Conservation (phyloP, 2,113 vertebrate species). For the Nansenia antarctica region DNA sequence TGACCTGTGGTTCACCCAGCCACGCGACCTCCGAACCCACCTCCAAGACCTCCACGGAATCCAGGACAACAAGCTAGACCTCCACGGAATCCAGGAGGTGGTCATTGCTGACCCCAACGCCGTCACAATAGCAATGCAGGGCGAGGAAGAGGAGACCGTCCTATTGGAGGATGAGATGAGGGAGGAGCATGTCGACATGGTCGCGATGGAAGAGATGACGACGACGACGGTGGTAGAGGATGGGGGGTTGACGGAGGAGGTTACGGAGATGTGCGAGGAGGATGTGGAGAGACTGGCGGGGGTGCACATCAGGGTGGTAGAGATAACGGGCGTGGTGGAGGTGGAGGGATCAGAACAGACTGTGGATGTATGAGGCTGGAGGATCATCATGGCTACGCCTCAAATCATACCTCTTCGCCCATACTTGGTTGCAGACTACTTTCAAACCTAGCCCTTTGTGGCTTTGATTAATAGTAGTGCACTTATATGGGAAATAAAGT, state of each 20-base stretch:
- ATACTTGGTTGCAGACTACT: too few relatives aligned
- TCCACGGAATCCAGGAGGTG: conserved; percentile 75
- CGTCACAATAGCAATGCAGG: conserved; percentile 76
- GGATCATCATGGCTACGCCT: not conserved
- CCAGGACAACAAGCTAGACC: conserved; percentile 74
- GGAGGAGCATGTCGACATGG: conserved; percentile 79
- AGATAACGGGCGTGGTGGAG: conserved; percentile 66
- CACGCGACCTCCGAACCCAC: conserved; percentile 86
- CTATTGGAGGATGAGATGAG: conserved; percentile 87
- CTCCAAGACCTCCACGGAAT: conserved; percentile 84
- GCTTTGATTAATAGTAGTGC: conserved; percentile 9
- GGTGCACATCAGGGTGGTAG: conserved; percentile 72
- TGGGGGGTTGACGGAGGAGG: conserved; percentile 80
- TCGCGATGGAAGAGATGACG: conserved; percentile 77
- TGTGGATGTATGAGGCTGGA: conserved; percentile 39
- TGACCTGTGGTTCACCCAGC: conserved; percentile 96
- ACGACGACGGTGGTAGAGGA: conserved; percentile 85
- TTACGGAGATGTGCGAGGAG: conserved; percentile 82
- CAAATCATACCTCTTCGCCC: not conserved
- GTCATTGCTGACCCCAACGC: conserved; percentile 78
- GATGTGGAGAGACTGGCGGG: conserved; percentile 76
- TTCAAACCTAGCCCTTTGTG: conserved; percentile 34
- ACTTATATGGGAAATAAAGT: not conserved
- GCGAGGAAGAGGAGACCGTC: conserved; percentile 77
- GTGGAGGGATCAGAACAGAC: conserved; percentile 49